Evolutionary conservation across 2,113 vertebrate genomes (phyloP), one percentile per base, ranked within the genome.

Genomic region (Corvus moneduloides): DNA sequence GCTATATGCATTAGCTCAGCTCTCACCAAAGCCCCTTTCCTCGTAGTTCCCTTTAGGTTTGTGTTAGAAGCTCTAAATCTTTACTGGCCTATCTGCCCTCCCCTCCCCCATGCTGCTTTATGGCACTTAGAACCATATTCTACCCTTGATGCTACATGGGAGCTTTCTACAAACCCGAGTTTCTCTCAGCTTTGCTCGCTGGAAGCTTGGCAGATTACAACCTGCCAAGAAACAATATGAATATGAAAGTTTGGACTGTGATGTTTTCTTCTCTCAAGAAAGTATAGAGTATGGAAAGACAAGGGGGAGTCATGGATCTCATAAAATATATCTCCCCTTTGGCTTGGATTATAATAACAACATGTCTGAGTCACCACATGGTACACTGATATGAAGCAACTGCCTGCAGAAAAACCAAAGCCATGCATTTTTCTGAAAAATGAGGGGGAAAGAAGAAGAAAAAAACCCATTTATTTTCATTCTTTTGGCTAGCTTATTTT

Each of bases 401-500:
- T 96, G 96, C 96, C 94, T 96, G 96, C 82, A 96, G 94, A 77
- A 96, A 97, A 97, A 96, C 90, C 97, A 96, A 97, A 97, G 94
- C 96, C 94, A 93, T 96, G 95, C 96, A 97, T 97, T 96, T 96
- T 97, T 96, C 87, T 94, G 76, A 92, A 94, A 97, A 96, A 93
- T 8, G 23, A 96, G 73, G 94, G 33, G 79, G n/a, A 59, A 94
- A 91, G 61, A 95, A 94, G 63, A 81, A 90, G 32, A 56, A 90
- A 80, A 80, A 84, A 91, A 48, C 0, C 5, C 5, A 91, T 94
- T 95, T 97, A 95, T 97, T 97, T 97, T 97, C 97, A 97, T 97
- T 97, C 96, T 96, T 97, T 97, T 97, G 97, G 97, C 97, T 96
- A 96, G 94, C 87, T 93, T 93, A 96, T 96, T 95, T 96, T 97